Conservation (phyloP, 2,888 invertebrate species). For the Halictus quadricinctus region DNA sequence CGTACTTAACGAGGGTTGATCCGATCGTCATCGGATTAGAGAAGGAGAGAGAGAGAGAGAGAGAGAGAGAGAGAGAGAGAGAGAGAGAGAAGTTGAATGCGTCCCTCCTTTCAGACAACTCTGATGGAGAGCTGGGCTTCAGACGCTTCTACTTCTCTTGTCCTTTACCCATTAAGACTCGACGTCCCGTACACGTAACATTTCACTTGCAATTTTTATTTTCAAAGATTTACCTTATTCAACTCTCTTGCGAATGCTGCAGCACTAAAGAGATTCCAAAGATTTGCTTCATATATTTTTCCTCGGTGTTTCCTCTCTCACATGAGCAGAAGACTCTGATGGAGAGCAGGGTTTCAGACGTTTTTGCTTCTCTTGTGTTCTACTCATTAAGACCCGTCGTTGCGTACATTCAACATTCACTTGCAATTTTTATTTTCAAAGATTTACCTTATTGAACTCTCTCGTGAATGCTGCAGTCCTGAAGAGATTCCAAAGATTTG, state of each 20-base stretch:
- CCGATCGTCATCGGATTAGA: slow-evolving; percentile 50
- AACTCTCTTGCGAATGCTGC: background rate
- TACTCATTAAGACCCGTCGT: too few relatives aligned
- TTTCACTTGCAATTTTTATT: background rate
- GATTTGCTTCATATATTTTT: too few relatives aligned
- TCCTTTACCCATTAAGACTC: background rate
- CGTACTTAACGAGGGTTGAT: slow-evolving; percentile 51
- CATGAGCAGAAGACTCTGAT: too few relatives aligned
- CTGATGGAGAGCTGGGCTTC: background rate
- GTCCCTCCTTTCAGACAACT: slow-evolving; percentile 23
- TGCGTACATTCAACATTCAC: too few relatives aligned
- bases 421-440: too few relatives aligned
- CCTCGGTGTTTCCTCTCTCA: too few relatives aligned
- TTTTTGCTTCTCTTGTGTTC: too few relatives aligned
- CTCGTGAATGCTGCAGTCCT: too few relatives aligned
- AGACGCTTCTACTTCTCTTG: background rate
- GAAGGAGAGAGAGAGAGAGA: background rate
- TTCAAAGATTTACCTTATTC: background rate
- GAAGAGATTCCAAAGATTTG: too few relatives aligned
- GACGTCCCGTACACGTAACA: background rate
- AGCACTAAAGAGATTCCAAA: background rate
- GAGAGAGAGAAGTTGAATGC: slow-evolving; percentile 1
- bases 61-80: background rate
- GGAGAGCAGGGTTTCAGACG: too few relatives aligned
- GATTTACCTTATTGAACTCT: too few relatives aligned